phyloP scores from a whole-genome alignment of 2,797 vertebrate species.

The Sebastes matsubarae region DNA sequence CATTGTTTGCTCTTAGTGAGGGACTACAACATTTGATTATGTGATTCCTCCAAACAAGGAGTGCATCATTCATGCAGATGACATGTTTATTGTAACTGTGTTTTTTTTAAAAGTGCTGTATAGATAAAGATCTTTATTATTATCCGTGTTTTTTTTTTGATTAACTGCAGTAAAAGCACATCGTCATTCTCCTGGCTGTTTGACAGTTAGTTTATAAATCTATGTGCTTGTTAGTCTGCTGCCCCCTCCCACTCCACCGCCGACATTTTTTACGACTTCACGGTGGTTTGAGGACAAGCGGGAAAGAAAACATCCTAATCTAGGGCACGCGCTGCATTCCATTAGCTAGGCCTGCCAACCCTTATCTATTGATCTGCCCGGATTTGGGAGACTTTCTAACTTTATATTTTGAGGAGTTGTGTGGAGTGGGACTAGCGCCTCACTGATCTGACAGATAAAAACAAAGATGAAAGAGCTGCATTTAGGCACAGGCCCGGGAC shows the following conservation, averaged over 20 bases:
- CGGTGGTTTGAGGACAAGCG: slow-evolving; percentile 59
- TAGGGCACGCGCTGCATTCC: slow-evolving; percentile 79
- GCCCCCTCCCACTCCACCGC: background rate
- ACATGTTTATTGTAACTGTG: background rate
- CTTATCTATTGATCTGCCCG: slow-evolving; percentile 79
- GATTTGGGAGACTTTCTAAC: slow-evolving; percentile 79
- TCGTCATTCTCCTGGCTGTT: background rate
- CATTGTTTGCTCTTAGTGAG: background rate
- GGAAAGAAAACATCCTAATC: slow-evolving; percentile 76
- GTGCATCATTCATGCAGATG: background rate
- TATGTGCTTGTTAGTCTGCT: slow-evolving; percentile 25
- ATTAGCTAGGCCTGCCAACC: slow-evolving; percentile 80
- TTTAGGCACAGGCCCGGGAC: slow-evolving; percentile 75
- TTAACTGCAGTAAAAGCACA: background rate
- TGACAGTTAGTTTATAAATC: slow-evolving; percentile 7
- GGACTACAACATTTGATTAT: background rate
- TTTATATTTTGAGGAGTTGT: slow-evolving; percentile 78
- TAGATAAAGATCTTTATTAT: background rate
- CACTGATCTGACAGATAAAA: slow-evolving; percentile 81
- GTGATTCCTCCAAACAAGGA: background rate
- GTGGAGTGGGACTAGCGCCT: slow-evolving; percentile 67
- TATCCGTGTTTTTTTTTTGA: background rate
- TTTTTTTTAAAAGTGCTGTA: background rate
- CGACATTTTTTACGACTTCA: slow-evolving; percentile 35
- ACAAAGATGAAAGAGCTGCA: slow-evolving; percentile 78